These are phyloP conservation scores for Melinaea marsaeus DNA, from an alignment of 2,888 invertebrate species.

Conservation along the genomic window DNA sequence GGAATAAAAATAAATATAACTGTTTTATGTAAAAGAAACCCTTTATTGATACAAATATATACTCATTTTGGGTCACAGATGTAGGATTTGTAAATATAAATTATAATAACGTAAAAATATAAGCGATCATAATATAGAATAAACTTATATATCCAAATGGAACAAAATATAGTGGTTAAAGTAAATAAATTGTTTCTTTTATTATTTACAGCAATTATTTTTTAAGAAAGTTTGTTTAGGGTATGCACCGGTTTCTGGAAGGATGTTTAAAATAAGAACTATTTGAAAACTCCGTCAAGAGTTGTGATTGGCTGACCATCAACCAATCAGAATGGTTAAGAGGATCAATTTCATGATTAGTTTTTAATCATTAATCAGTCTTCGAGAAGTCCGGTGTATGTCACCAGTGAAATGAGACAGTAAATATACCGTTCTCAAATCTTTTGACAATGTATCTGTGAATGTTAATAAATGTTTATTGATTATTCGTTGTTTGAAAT, in stretches of 20 bases:
- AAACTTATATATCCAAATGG: constrained; percentile 11
- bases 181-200: constrained; percentile 4
- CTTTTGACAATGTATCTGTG: constrained; percentile 39
- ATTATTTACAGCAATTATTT: neutral
- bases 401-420: constrained; percentile 19
- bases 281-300: too few species aligned
- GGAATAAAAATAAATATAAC: neutral
- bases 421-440: constrained; percentile 31
- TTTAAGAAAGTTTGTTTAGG: neutral
- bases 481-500: constrained; percentile 13
- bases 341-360: too few species aligned
- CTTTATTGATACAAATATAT: constrained; percentile 35
- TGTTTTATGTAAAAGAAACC: neutral
- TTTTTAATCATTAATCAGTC: too few species aligned
- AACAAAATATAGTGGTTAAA: constrained; percentile 6
- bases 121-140: constrained; percentile 26
- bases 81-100: constrained; percentile 60
- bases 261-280: too few species aligned
- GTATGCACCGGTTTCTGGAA: neutral
- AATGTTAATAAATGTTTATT: constrained; percentile 42
- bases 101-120: constrained; percentile 34
- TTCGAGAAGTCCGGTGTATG: neutral
- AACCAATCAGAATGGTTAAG: too few species aligned
- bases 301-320: too few species aligned
- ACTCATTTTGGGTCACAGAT: constrained; percentile 48